These are phyloP conservation scores for Acanthochromis polyacanthus DNA, from an alignment of 2,113 vertebrate species.

Conservation along the genomic window DNA sequence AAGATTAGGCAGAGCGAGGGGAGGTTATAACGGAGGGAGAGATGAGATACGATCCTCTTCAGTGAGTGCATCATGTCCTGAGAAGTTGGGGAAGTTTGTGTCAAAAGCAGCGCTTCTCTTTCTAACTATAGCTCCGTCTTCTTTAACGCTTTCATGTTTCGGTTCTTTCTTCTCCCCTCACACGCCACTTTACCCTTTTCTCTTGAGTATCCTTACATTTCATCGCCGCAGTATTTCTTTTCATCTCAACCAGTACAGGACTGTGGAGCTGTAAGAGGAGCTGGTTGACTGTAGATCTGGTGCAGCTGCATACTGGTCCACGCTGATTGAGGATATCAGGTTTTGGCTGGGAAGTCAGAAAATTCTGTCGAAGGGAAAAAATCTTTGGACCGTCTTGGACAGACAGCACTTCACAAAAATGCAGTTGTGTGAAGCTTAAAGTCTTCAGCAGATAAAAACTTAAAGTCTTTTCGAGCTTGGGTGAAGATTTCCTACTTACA, in stretches of 20 bases:
- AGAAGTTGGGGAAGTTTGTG: slow-evolving; percentile 21
- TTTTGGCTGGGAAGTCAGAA: slow-evolving; percentile 21
- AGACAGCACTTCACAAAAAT: slow-evolving; percentile 11
- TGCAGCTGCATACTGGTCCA: background rate
- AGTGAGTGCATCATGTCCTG: slow-evolving; percentile 17
- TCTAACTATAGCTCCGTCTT: slow-evolving; percentile 6
- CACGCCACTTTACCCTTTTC: slow-evolving; percentile 31
- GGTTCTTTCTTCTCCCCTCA: slow-evolving; percentile 13
- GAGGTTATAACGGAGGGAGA: slow-evolving; percentile 31
- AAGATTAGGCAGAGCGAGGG: slow-evolving; percentile 18
- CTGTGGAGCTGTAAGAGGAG: slow-evolving; percentile 1
- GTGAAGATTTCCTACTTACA: slow-evolving; percentile 1
- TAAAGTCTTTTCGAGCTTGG: slow-evolving; percentile 3
- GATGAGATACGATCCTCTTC: slow-evolving; percentile 29
- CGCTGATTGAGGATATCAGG: slow-evolving; percentile 27
- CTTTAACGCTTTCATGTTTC: slow-evolving; percentile 11
- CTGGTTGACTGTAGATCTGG: slow-evolving; percentile 10
- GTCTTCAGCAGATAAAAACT: slow-evolving; percentile 5
- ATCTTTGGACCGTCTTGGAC: slow-evolving; percentile 15
- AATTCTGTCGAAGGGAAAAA: slow-evolving; percentile 4
- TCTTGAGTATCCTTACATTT: slow-evolving; percentile 34
- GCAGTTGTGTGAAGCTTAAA: slow-evolving; percentile 6
- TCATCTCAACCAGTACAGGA: slow-evolving; percentile 25
- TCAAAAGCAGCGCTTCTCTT: slow-evolving; percentile 25
- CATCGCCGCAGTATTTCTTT: slow-evolving; percentile 22